These are phyloP conservation scores for Electrophaes corylata DNA, from an alignment of 2,888 invertebrate species.

Conservation along the genomic window DNA sequence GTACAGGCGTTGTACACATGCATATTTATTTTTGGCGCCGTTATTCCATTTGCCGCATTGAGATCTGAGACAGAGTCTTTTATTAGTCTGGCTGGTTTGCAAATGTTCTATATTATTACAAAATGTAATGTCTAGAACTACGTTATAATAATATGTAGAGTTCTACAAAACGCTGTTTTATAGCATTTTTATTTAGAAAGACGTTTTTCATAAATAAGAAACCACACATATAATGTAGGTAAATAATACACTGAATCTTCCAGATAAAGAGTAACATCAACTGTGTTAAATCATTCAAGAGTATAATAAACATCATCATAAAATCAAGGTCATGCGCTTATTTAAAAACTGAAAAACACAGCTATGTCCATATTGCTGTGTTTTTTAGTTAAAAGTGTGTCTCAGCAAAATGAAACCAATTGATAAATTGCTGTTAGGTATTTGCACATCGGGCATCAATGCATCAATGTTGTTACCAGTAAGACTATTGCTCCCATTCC, in stretches of 20 bases:
- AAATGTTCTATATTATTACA: neutral
- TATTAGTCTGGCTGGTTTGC: neutral
- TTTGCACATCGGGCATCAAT: slow-evolving; percentile 3
- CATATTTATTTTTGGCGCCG: neutral
- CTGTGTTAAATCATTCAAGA: no score
- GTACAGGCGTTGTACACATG: neutral
- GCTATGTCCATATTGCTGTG: neutral
- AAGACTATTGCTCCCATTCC: slow-evolving; percentile 4
- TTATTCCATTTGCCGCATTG: neutral
- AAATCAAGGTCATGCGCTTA: neutral
- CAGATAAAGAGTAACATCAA: no score
- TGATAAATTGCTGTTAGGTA: slow-evolving; percentile 4
- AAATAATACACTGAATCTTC: no score
- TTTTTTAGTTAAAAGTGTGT: no score
- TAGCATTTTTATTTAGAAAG: neutral
- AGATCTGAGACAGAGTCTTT: neutral
- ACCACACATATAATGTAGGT: no score
- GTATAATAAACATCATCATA: neutral
- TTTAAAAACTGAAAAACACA: neutral
- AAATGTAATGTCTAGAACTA: neutral
- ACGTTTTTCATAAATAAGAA: no score
- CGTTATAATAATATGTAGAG: neutral
- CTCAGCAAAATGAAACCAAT: no score
- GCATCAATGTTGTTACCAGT: slow-evolving; percentile 10
- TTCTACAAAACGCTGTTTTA: neutral